A percentile compares a stretch with the other conserved stretches of the same genome.
Conservation (phyloP, 2,888 invertebrate genomes). For the Aromia moschata region DNA sequence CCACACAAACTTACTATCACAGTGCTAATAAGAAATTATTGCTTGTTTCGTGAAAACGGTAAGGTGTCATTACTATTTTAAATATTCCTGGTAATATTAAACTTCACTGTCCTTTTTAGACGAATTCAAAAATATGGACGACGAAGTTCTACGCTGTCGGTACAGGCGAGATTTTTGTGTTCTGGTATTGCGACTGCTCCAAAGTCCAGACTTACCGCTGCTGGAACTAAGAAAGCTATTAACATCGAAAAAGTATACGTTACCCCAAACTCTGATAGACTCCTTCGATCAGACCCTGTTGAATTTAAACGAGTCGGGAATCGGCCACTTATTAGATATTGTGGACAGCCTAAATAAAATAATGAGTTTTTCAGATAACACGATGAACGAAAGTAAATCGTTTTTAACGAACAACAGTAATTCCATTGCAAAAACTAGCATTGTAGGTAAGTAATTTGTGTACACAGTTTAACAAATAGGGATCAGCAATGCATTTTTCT, state of each 20-base stretch:
- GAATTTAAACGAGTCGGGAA: slow-evolving; percentile 68
- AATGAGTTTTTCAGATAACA: slow-evolving; percentile 42
- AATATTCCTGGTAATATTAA: not conserved
- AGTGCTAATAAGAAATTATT: slow-evolving; percentile 79
- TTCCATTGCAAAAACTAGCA: slow-evolving; percentile 71
- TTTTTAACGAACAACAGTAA: slow-evolving; percentile 26
- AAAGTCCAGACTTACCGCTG: slow-evolving; percentile 82
- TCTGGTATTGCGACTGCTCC: slow-evolving; percentile 80
- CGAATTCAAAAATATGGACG: slow-evolving; percentile 62
- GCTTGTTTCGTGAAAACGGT: slow-evolving; percentile 69
- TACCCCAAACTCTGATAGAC: slow-evolving; percentile 68
- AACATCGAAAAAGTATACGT: slow-evolving; percentile 69
- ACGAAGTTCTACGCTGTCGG: slow-evolving; percentile 66
- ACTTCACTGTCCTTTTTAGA: slow-evolving; percentile 62
- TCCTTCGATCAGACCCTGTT: slow-evolving; percentile 70
- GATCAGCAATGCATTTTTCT: slow-evolving; percentile 38
- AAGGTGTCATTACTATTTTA: slow-evolving; percentile 31
- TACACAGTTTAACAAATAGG: no score
- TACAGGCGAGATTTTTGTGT: slow-evolving; percentile 83
- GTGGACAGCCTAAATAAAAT: slow-evolving; percentile 54
- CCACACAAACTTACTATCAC: slow-evolving; percentile 84
- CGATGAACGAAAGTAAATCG: slow-evolving; percentile 31
- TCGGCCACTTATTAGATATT: slow-evolving; percentile 57
- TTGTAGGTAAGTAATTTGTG: slow-evolving; percentile 68
- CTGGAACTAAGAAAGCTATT: slow-evolving; percentile 72